Percentiles rank a stretch among this genome's conserved stretches.
phyloP scores from a whole-genome alignment of 2,797 vertebrate species.

The Knipowitschia caucasica region DNA sequence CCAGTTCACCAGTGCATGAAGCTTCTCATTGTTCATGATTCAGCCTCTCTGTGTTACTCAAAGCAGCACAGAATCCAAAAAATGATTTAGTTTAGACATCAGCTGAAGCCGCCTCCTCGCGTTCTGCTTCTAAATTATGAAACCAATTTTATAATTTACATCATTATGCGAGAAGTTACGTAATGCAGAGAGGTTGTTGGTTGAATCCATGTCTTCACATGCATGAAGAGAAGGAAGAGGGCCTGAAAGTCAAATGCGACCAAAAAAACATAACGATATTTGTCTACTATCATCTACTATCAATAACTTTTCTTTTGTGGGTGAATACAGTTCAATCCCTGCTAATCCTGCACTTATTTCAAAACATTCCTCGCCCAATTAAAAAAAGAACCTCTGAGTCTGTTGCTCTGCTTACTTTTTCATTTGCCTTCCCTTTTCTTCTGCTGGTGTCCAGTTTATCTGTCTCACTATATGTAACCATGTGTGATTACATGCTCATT shows the following conservation, averaged over 20 bases:
- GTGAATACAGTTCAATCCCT: not conserved
- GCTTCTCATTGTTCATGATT: conserved; percentile 33
- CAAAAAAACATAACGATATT: conserved; percentile 9
- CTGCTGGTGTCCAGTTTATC: conserved; percentile 18
- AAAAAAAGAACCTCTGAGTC: conserved; percentile 79
- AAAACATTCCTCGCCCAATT: not conserved
- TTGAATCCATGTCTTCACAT: conserved; percentile 40
- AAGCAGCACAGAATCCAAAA: conserved; percentile 33
- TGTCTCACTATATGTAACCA: conserved; percentile 38
- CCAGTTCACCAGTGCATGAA: conserved; percentile 41
- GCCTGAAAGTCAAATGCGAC: conserved; percentile 85
- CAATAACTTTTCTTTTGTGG: not conserved
- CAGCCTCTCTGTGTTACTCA: conserved; percentile 60
- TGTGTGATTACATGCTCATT: conserved; percentile 65
- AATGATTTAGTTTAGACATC: conserved; percentile 29
- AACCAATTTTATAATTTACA: not conserved
- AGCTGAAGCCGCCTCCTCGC: no score
- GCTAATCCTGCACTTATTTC: conserved; percentile 18
- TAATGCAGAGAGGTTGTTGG: conserved; percentile 73
- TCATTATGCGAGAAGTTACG: conserved; percentile 21
- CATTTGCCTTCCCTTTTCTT: conserved; percentile 24
- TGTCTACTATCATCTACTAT: not conserved
- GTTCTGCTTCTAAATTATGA: no score
- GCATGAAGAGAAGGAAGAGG: conserved; percentile 81
- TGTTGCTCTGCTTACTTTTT: conserved; percentile 65